Evolutionary conservation across 2,888 invertebrate genomes (phyloP).

Genomic region (Tineola bisselliella): DNA sequence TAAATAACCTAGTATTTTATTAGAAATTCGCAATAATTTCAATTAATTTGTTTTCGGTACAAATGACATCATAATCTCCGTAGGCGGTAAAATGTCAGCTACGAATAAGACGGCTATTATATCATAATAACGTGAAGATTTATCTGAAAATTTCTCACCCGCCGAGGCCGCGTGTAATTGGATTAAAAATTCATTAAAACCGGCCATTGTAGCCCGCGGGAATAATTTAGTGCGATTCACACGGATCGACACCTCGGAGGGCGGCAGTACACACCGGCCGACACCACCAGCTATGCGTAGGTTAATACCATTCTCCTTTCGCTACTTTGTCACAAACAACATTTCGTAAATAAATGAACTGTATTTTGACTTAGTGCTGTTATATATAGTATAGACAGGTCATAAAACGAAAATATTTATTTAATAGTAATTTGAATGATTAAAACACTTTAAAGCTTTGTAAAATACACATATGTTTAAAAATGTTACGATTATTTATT

Average conservation of each 20-base stretch:
- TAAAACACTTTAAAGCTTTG: too few species aligned
- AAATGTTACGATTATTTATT: too few species aligned
- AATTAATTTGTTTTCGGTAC: conserved; percentile 4
- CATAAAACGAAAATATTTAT: too few species aligned
- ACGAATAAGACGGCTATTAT: conserved; percentile 28
- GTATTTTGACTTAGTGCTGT: too few species aligned
- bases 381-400: too few species aligned
- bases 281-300: not conserved
- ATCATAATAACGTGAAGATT: conserved; percentile 47
- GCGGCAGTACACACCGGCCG: conserved; percentile 14
- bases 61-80: conserved; percentile 3
- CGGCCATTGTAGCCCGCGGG: conserved; percentile 51
- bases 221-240: conserved; percentile 65
- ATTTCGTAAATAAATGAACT: not conserved
- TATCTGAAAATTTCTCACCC: conserved; percentile 55
- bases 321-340: not conserved
- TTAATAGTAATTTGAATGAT: too few species aligned
- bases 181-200: conserved; percentile 67
- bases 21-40: not conserved
- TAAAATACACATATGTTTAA: too few species aligned
- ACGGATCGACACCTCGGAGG: conserved; percentile 46
- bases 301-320: not conserved
- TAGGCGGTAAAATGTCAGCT: conserved; percentile 11
- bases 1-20: not conserved
- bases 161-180: conserved; percentile 53